These are phyloP conservation scores for Euwallacea similis DNA, from an alignment of 1,140 invertebrate genomes.

Conservation along the genomic window DNA sequence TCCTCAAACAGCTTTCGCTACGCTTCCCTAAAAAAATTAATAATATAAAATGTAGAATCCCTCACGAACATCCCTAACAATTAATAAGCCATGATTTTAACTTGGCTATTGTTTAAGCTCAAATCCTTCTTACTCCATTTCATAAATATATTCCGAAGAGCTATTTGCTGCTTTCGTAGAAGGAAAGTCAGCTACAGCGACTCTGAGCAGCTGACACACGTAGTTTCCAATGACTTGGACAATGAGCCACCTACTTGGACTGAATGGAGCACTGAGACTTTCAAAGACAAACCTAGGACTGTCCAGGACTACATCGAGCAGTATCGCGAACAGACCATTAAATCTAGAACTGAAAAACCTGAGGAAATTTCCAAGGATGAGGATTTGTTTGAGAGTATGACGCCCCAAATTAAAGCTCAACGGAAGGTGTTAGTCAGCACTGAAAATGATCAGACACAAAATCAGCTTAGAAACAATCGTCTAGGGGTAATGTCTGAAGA, in stretches of 20 bases:
- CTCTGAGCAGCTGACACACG: conserved; percentile 57
- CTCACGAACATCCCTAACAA: no score
- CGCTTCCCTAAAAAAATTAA: no score
- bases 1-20: no score
- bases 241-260: conserved; percentile 51
- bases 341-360: conserved; percentile 31
- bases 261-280: conserved; percentile 55
- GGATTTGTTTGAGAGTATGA: conserved; percentile 62
- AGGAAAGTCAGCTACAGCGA: conserved; percentile 58
- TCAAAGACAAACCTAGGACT: conserved; percentile 52
- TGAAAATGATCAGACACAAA: conserved; percentile 42
- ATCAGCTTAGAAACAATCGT: conserved; percentile 43
- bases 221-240: conserved; percentile 54
- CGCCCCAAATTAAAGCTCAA: conserved; percentile 58
- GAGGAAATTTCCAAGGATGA: conserved; percentile 50
- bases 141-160: conserved; percentile 56
- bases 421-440: conserved; percentile 56
- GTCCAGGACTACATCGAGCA: conserved; percentile 61
- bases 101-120: conserved; percentile 46
- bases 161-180: conserved; percentile 60
- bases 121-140: conserved; percentile 58
- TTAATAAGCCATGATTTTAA: conserved; percentile 38
- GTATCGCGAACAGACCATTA: conserved; percentile 55
- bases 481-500: conserved; percentile 47
- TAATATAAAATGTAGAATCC: no score